These are phyloP conservation scores for Pampus argenteus DNA, from an alignment of 2,797 vertebrate genomes.

Conservation along the genomic window DNA sequence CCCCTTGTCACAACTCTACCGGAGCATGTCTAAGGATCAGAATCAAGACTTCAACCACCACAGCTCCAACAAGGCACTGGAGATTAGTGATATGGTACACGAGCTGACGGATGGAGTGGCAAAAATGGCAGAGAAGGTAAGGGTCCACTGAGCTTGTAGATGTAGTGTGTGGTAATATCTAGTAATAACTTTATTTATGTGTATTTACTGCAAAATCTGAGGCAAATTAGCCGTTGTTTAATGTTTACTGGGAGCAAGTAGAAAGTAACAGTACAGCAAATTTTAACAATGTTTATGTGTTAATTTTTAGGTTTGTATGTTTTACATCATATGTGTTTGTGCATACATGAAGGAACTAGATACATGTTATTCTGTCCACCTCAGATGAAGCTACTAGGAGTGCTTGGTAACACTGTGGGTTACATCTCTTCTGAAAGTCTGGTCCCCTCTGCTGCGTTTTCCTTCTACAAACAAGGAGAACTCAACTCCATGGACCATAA, in stretches of 20 bases:
- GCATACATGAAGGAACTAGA: background rate
- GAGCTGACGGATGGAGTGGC: slow-evolving; percentile 77
- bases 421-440: slow-evolving; percentile 60
- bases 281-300: background rate
- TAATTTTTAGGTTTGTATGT: background rate
- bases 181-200: background rate
- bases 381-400: slow-evolving; percentile 83
- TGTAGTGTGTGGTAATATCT: background rate
- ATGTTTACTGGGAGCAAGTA: background rate
- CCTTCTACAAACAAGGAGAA: slow-evolving; percentile 65
- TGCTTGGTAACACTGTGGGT: slow-evolving; percentile 76
- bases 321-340: background rate
- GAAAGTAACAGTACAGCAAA: background rate
- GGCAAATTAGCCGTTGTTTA: background rate
- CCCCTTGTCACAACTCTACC: slow-evolving; percentile 78
- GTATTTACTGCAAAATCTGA: background rate
- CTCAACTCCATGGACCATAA: slow-evolving; percentile 74
- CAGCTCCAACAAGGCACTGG: slow-evolving; percentile 78
- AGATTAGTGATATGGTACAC: slow-evolving; percentile 78
- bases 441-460: slow-evolving; percentile 51
- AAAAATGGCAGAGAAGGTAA: slow-evolving; percentile 81
- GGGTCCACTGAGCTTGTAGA: slow-evolving; percentile 1
- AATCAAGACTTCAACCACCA: slow-evolving; percentile 72
- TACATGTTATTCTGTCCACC: background rate
- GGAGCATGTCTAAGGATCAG: slow-evolving; percentile 70